These are phyloP conservation scores for Myiozetetes cayanensis DNA, from an alignment of 2,113 vertebrate species.

Conservation along the genomic window DNA sequence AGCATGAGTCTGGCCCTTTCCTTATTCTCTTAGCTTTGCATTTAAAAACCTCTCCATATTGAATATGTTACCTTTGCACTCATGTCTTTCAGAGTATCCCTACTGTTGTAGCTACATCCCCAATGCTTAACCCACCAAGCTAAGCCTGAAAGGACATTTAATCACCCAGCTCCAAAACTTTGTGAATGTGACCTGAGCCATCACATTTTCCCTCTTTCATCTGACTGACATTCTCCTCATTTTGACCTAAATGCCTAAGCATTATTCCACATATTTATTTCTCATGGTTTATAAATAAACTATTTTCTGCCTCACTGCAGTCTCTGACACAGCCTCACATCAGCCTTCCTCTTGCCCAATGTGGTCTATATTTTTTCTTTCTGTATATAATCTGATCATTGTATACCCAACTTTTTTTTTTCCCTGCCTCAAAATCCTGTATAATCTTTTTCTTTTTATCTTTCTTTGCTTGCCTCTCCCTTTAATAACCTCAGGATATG, in stretches of 20 bases:
- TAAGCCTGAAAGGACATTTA: neutral
- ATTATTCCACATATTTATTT: neutral
- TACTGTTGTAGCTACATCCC: neutral
- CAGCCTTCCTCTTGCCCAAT: neutral
- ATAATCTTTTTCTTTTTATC: neutral
- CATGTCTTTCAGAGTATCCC: neutral
- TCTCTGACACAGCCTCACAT: neutral
- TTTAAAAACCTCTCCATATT: neutral
- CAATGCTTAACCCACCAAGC: neutral
- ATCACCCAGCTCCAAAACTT: neutral
- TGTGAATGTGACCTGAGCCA: neutral
- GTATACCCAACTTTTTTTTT: neutral
- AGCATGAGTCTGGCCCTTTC: neutral
- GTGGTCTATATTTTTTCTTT: neutral
- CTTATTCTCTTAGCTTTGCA: neutral
- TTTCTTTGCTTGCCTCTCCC: neutral
- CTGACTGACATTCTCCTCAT: neutral
- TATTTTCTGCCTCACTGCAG: neutral
- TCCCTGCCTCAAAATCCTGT: neutral
- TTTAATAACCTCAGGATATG: neutral
- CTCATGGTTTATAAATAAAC: neutral
- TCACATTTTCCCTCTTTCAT: neutral
- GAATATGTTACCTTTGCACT: neutral
- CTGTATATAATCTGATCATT: neutral
- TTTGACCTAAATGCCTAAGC: neutral